Percentiles rank a stretch among this genome's conserved stretches.
Evolutionary conservation across 2,113 vertebrate species (phyloP).

Genomic region (Salminus brasiliensis): DNA sequence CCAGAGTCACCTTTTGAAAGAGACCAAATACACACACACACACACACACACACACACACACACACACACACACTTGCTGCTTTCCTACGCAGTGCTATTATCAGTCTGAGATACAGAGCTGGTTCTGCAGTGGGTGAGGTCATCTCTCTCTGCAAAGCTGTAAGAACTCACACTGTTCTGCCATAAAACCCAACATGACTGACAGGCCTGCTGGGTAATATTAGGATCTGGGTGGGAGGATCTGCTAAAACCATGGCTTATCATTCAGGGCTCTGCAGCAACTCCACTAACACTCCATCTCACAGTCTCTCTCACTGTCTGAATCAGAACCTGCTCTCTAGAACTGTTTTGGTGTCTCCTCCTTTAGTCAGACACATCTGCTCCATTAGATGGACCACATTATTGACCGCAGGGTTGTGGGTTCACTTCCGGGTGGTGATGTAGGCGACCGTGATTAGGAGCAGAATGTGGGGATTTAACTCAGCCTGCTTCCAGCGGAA

Average conservation of each 20-base stretch:
- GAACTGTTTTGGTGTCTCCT: too few species aligned
- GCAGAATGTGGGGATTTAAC: too few species aligned
- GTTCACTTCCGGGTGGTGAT: too few species aligned
- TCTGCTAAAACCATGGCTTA: too few species aligned
- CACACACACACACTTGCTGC: not conserved
- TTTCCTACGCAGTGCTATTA: constrained; percentile 17
- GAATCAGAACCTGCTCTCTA: too few species aligned
- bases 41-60: constrained; percentile 16
- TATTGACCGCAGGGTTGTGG: too few species aligned
- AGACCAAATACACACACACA: constrained; percentile 23
- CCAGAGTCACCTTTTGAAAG: constrained; percentile 59
- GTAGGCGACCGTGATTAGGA: too few species aligned
- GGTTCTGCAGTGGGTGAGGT: constrained; percentile 10
- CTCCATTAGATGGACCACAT: too few species aligned
- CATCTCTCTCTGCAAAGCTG: not conserved
- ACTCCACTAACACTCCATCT: not conserved
- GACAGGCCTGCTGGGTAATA: not conserved
- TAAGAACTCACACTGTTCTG: not conserved
- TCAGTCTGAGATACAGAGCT: not conserved
- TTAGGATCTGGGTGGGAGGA: not conserved
- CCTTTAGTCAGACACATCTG: too few species aligned
- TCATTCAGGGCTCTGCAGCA: not conserved
- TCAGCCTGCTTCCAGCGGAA: too few species aligned
- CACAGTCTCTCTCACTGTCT: not conserved
- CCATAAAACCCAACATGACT: not conserved